Evolutionary conservation across 1,140 invertebrate genomes (phyloP), one percentile per base, ranked within the genome.

Genomic region (Wasmannia auropunctata): DNA sequence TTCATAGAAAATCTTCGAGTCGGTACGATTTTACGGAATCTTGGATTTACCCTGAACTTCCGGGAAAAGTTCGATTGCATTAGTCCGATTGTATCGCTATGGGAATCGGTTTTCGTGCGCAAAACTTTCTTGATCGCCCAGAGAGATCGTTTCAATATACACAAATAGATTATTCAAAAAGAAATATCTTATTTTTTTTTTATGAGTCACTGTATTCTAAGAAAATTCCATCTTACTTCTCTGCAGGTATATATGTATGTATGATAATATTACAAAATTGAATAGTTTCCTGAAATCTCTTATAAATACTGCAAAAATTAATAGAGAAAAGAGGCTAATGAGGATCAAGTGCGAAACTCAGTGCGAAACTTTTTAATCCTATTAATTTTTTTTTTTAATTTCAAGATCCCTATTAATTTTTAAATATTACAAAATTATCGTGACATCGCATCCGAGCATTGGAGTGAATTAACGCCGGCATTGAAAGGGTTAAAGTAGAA

Each of bases 1-100:
- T 90, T 87, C 81, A 90, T 77, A 28, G 58, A 70, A 77, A 87
- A 87, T 72, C 70, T 81, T 69, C 49, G 54, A 56, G 56, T 72
- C 80, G 40, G 56, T 40, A n/a, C 46, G 51, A 56, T 87, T 87
- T 75, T 58, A 65, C 62, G n/a, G 51, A 76, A 16, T 62, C 75
- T 49, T 63, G 54, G 60, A 76, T 89, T 84, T 69, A 37, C 16
- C 25, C 25, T 16, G 8, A 16, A 31, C n/a, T 67, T 31, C 6
- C 4, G 1, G n/a, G n/a, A 54, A 31, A 77, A 72, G 65, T 83
- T 72, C 40, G 28, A 83, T 83, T 74, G 79, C 79, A 81, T 76
- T 77, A 72, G 58, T 7, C 8, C 65, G 54, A 80, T 85, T 58
- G 25, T 62, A 65, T 65, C 58, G 65, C 16, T 43, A 7, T 28